These are phyloP conservation scores for Teleogryllus oceanicus DNA, from an alignment of 2,888 invertebrate genomes.

Conservation along the genomic window DNA sequence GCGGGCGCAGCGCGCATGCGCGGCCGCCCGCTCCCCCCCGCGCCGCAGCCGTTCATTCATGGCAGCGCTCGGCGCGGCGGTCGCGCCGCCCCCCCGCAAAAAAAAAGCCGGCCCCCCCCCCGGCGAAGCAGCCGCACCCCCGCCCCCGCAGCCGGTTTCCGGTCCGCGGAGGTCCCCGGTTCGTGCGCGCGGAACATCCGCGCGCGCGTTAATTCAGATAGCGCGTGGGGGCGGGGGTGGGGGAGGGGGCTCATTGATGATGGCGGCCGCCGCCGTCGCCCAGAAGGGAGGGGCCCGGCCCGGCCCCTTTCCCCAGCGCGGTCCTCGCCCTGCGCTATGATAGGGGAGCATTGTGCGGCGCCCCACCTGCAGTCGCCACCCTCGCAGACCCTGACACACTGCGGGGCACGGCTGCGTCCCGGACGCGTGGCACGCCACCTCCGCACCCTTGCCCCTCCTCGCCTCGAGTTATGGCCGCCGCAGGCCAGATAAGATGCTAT, in stretches of 20 bases:
- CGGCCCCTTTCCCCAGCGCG: too few species aligned
- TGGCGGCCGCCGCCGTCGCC: conserved; percentile 12
- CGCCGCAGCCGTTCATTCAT: conserved; percentile 33
- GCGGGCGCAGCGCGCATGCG: conserved; percentile 44
- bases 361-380: neutral
- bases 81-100: too few species aligned
- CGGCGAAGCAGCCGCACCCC: too few species aligned
- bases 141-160: too few species aligned
- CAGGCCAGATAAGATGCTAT: conserved; percentile 9
- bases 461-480: neutral
- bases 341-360: too few species aligned
- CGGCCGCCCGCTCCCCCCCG: conserved; percentile 32
- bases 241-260: conserved; percentile 27
- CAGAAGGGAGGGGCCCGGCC: neutral
- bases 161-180: too few species aligned
- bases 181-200: too few species aligned
- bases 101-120: too few species aligned
- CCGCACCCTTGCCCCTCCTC: neutral
- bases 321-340: too few species aligned
- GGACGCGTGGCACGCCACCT: neutral
- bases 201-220: conserved; percentile 26
- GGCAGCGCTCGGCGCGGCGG: conserved; percentile 25
- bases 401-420: neutral
- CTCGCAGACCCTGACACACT: conserved; percentile 3
- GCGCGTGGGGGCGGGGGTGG: conserved; percentile 27